Conservation (phyloP, 2,888 invertebrate species). For the Cephus rjabovi region DNA sequence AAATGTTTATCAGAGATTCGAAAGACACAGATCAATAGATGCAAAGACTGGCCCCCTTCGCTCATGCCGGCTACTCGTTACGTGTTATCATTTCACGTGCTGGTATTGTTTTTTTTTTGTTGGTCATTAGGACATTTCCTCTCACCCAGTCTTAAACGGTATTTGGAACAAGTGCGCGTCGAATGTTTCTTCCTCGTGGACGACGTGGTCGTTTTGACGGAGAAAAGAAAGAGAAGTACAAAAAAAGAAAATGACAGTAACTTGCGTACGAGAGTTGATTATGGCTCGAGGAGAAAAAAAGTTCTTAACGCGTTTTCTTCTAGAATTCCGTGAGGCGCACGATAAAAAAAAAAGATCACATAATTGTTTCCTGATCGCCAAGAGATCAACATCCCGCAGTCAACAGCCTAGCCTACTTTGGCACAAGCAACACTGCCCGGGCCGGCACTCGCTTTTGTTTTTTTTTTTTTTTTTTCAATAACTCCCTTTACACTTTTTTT, state of each 20-base stretch:
- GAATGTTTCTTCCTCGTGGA: not conserved
- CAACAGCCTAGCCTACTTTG: conserved; percentile 61
- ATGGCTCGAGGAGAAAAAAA: not conserved
- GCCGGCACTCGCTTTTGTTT: conserved; percentile 16
- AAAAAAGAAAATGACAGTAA: not conserved
- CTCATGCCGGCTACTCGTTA: conserved; percentile 63
- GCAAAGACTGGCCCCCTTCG: conserved; percentile 66
- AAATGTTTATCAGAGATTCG: conserved; percentile 54
- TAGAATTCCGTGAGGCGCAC: not conserved
- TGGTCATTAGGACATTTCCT: not conserved
- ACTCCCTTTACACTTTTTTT: conserved; percentile 29
- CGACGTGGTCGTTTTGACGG: not conserved
- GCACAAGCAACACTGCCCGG: conserved; percentile 55
- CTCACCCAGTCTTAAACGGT: not conserved
- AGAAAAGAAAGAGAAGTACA: not conserved
- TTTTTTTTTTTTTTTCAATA: not conserved
- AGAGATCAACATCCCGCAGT: conserved; percentile 27
- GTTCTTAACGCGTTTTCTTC: not conserved
- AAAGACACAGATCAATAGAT: conserved; percentile 62
- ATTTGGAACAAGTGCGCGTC: not conserved
- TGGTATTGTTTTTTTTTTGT: not conserved
- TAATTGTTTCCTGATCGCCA: conserved; percentile 6
- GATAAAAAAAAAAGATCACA: not conserved
- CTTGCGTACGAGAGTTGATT: not conserved
- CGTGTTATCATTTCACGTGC: conserved; percentile 9